These are phyloP conservation scores for Tichodroma muraria DNA, from an alignment of 2,113 vertebrate genomes.

Conservation along the genomic window DNA sequence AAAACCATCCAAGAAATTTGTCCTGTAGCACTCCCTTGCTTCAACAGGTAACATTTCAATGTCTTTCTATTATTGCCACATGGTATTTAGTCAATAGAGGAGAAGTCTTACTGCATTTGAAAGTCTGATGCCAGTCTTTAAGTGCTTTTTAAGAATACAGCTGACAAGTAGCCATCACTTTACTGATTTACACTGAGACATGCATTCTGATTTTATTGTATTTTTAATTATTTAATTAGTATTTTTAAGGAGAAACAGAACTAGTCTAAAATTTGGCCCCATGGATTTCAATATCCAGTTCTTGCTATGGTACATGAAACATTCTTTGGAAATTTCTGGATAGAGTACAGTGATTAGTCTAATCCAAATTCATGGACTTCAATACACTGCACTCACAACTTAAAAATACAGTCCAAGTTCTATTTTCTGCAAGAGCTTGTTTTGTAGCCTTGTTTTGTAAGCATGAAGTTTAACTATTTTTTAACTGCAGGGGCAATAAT, in stretches of 20 bases:
- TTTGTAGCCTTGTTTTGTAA: neutral
- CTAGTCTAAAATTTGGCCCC: neutral
- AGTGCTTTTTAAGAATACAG: constrained; percentile 14
- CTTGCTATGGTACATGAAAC: neutral
- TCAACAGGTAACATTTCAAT: neutral
- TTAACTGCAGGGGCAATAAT: neutral
- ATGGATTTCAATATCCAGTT: neutral
- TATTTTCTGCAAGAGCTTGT: neutral
- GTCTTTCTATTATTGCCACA: neutral
- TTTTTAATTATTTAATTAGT: neutral
- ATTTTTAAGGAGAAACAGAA: neutral
- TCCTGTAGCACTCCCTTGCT: neutral
- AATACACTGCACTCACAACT: neutral
- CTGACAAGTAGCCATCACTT: constrained; percentile 39
- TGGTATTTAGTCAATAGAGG: neutral
- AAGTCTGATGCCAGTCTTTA: constrained; percentile 25
- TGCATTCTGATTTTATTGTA: constrained; percentile 23
- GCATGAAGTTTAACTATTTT: neutral
- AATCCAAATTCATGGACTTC: neutral
- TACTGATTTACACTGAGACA: constrained; percentile 36
- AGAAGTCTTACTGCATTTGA: constrained; percentile 47
- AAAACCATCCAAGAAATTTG: neutral
- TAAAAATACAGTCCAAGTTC: neutral
- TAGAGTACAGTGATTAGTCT: neutral
- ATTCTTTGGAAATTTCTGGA: neutral